Conservation (phyloP, 2,888 invertebrate genomes). For the Andrena marginata region DNA sequence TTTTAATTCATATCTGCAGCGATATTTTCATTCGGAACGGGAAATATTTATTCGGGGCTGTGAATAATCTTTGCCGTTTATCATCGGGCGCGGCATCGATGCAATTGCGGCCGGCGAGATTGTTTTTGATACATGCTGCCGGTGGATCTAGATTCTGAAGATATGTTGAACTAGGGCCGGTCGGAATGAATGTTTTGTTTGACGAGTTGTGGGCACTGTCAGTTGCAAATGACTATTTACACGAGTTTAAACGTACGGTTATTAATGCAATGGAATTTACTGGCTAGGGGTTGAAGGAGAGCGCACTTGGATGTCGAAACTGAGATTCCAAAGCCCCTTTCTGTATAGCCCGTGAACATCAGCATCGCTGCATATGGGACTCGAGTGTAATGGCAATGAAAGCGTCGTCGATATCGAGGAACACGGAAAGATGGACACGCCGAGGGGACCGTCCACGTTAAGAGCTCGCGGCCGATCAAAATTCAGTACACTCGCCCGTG, state of each 20-base stretch:
- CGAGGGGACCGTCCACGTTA: not conserved
- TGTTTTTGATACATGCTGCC: conserved; percentile 55
- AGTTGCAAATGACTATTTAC: not conserved
- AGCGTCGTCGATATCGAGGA: not conserved
- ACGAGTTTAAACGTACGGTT: not conserved
- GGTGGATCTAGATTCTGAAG: conserved; percentile 49
- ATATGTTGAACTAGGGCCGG: conserved; percentile 15
- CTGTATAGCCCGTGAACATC: not conserved
- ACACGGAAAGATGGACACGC: conserved; percentile 2
- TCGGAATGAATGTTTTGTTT: conserved; percentile 29
- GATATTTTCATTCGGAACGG: conserved; percentile 27
- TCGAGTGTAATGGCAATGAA: not conserved
- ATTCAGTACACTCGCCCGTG: conserved; percentile 38
- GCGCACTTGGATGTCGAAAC: not conserved
- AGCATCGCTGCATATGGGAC: not conserved
- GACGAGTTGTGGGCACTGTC: not conserved
- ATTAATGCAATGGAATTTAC: not conserved
- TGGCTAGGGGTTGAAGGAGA: not conserved
- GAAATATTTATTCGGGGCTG: conserved; percentile 45
- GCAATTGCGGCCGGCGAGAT: conserved; percentile 41
- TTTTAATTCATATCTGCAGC: conserved; percentile 30
- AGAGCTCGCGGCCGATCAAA: conserved; percentile 28
- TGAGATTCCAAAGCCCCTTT: no score
- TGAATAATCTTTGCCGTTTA: conserved; percentile 54
- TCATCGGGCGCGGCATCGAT: conserved; percentile 42